Evolutionary conservation across 2,888 invertebrate genomes (phyloP).

Genomic region (Sarcophaga variegata): DNA sequence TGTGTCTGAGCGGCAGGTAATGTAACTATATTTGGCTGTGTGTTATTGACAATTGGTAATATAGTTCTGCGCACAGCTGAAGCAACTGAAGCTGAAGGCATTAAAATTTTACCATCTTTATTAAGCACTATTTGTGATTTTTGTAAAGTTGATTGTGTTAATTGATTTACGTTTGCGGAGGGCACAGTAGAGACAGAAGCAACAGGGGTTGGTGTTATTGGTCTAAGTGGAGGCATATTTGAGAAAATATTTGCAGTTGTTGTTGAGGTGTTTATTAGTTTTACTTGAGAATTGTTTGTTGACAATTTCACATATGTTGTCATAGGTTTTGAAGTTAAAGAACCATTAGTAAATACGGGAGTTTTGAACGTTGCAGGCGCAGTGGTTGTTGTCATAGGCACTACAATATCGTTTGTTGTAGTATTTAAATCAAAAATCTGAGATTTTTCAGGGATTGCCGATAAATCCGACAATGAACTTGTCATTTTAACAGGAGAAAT

Average conservation of each 20-base stretch:
- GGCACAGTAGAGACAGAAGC: not conserved
- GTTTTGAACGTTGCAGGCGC: conserved; percentile 6
- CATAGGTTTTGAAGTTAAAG: conserved; percentile 17
- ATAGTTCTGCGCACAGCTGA: conserved; percentile 64
- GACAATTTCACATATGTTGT: conserved; percentile 40
- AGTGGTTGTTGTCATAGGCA: not conserved
- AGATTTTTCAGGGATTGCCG: not conserved
- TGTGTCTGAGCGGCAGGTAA: conserved; percentile 2
- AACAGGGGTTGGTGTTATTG: conserved; percentile 6
- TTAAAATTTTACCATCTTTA: conserved; percentile 56
- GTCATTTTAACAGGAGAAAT: conserved; percentile 18
- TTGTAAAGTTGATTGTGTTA: not conserved
- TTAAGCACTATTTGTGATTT: conserved; percentile 44
- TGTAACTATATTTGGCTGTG: not conserved
- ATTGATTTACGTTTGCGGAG: not conserved
- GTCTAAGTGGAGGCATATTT: conserved; percentile 47
- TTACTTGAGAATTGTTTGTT: conserved; percentile 11
- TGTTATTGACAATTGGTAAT: conserved; percentile 52
- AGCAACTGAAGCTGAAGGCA: conserved; percentile 63
- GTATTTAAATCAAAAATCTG: not conserved
- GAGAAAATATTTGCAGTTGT: not conserved
- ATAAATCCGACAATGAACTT: not conserved
- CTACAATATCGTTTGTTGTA: not conserved
- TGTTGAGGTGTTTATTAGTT: not conserved
- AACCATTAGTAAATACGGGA: not conserved